These are phyloP conservation scores for Glossophaga mutica DNA, from an alignment of 2,797 vertebrate species.

Conservation along the genomic window DNA sequence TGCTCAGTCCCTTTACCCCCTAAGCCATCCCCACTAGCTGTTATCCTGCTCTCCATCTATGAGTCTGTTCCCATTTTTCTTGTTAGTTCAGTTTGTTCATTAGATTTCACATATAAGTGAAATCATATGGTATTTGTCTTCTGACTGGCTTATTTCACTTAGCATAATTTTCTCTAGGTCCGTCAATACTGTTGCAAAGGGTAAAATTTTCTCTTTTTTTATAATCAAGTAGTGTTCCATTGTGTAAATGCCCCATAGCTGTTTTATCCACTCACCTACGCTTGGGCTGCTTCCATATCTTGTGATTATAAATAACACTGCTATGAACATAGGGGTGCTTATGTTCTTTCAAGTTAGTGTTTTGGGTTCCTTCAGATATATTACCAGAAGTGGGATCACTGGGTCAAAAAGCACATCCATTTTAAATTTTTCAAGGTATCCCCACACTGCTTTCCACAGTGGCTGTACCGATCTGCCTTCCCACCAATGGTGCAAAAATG, in stretches of 20 bases:
- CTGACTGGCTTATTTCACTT: background rate
- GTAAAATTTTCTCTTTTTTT: background rate
- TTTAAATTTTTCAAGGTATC: too few relatives aligned
- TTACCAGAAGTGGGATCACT: too few relatives aligned
- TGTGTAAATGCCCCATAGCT: too few relatives aligned
- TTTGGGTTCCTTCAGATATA: too few relatives aligned
- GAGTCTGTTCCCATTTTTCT: background rate
- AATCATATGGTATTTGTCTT: background rate
- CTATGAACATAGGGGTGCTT: background rate
- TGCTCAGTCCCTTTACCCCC: background rate
- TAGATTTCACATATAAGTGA: background rate
- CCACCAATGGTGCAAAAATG: too few relatives aligned
- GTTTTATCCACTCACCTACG: background rate
- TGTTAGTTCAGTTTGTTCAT: background rate
- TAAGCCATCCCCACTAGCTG: background rate
- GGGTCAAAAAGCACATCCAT: too few relatives aligned
- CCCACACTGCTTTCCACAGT: too few relatives aligned
- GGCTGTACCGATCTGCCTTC: too few relatives aligned
- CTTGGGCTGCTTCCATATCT: background rate
- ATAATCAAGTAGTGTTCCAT: background rate
- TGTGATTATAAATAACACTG: background rate
- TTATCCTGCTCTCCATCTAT: background rate
- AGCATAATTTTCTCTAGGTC: background rate
- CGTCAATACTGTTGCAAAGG: background rate
- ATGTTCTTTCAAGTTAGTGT: background rate